A percentile compares a stretch with the other conserved stretches of the same genome.
These are phyloP conservation scores for Parauchenoglanis punctatus DNA, from an alignment of 2,797 vertebrate species.

Conservation along the genomic window DNA sequence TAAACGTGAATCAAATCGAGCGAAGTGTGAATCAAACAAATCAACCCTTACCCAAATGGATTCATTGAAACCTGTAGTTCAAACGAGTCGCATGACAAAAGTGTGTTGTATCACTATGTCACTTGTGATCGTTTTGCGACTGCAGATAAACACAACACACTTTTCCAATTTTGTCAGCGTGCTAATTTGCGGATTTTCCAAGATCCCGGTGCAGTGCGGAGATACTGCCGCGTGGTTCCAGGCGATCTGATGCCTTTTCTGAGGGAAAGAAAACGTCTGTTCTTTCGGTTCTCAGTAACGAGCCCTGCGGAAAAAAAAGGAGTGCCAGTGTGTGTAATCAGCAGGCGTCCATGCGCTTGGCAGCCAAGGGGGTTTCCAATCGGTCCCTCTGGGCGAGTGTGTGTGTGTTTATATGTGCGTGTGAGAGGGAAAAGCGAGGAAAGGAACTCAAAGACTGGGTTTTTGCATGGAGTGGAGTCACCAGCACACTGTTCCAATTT, in stretches of 20 bases:
- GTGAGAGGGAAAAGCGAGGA: background rate
- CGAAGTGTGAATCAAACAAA: background rate
- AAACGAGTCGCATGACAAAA: background rate
- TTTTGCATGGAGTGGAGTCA: constrained; percentile 55
- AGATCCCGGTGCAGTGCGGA: constrained; percentile 41
- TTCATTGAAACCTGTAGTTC: background rate
- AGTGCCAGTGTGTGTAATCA: constrained; percentile 81
- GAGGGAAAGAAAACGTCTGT: constrained; percentile 30
- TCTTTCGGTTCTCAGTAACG: constrained; percentile 64
- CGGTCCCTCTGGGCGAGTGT: constrained; percentile 67
- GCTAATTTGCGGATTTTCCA: constrained; percentile 54
- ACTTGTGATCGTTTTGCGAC: constrained; percentile 7
- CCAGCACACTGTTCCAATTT: constrained; percentile 64
- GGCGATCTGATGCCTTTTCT: constrained; percentile 44
- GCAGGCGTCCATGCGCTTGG: constrained; percentile 82
- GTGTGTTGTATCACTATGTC: background rate
- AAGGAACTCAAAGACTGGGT: constrained; percentile 46
- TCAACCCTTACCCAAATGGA: background rate
- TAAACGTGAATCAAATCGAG: background rate
- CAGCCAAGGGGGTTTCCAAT: constrained; percentile 78
- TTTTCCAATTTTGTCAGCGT: constrained; percentile 37
- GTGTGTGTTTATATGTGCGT: constrained; percentile 64
- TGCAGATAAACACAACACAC: constrained; percentile 45
- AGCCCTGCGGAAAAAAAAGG: constrained; percentile 47
- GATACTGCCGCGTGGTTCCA: constrained; percentile 49